Evolutionary conservation across 1,140 invertebrate species (phyloP), one percentile per base, ranked within the genome.

Genomic region (Euschistus heros): DNA sequence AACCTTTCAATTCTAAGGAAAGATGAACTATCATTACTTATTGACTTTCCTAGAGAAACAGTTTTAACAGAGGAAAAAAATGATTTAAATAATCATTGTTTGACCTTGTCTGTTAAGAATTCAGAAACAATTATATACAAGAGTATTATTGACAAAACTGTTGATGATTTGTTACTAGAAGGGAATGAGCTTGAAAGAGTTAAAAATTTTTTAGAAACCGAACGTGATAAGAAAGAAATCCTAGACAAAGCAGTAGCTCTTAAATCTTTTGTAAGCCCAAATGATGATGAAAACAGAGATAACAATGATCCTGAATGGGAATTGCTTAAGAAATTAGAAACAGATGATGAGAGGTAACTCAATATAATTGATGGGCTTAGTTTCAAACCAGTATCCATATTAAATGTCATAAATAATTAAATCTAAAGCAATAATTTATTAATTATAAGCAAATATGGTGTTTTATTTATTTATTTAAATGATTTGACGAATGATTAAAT

Each of bases 291-390:
- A 26, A 57, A 57, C 24, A 57, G 24, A 26, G 54, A 57, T 57
- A 57, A 57, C 15, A 5, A 24, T 15, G 14, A 57, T 26, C 54
- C 54, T 24, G 54, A 57, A 26, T 57, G 54, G 54, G 54, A 57
- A 26, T 22, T 57, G 24, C 2, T 57, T 0, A 22, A 14, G 24
- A 57, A 27, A 26, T 26, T 57, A 24, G 24, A 26, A 24, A 57
- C 54, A 24, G 54, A 57, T 27, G 54, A 57, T 57, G 24, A 27
- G 24, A 57, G 54, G 54, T 57, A 57, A 17, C 6, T 24, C n/a
- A 50, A 50, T 50, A 1, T 22, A 18, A 44, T 44, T 10, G 42
- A 44, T 44, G 7, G 42, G 7, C 42, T 44, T 10, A 44, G 7
- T 10, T 44, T 44, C 42, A 44, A 7, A 44, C 7, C 7, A 44